Base-by-base conservation (phyloP, 2,797 vertebrate genomes). In the Moxostoma hubbsi region DNA sequence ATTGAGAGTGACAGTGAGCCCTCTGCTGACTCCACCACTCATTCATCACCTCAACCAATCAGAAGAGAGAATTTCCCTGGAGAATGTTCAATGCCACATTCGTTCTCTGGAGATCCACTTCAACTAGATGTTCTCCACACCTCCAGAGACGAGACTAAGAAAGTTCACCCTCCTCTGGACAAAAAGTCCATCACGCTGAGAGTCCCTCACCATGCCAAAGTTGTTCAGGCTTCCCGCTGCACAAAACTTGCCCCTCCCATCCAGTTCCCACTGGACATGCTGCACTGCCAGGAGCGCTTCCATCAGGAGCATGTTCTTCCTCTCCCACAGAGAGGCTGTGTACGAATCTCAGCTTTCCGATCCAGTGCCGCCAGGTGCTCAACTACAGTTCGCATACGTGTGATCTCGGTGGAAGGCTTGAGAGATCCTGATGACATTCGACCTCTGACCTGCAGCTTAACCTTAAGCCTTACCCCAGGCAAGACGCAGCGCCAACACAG, bases 401-500 rank as follows among this genome's bases (percentile, higher is more conserved):
- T 94, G 50, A 84, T 92, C 68, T 92, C 91, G 5, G 88, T 91
- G 72, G 91, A 94, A 54, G 86, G 82, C 9, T 16, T 93, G 9
- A 73, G 86, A 36, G 86, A 88, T 0, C 53, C 82, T 0, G 49
- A 63, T 9, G 86, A 89, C 51, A 80, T 6, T 13, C 85, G 83
- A 64, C 82, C 82, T 47, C 59, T 88, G 69, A 89, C 87, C 84
- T 93, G 90, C 73, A 85, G 82, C 7, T 81, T 95, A 43, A 89
- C 75, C 79, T 76, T 92, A 66, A 91, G 90, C 78, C 82, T 94
- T 68, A 90, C 72, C 47, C 91, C 93, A 0, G 92, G 89, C 55
- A 94, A 92, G 83, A 86, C 89, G 67, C 91, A 93, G 87, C 85
- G 83, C 9, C 92, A 93, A 83, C 50, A 86, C 81, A 93, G 92